phyloP scores from a whole-genome alignment of 1,140 invertebrate genomes.

The Nasonia longicornis region DNA sequence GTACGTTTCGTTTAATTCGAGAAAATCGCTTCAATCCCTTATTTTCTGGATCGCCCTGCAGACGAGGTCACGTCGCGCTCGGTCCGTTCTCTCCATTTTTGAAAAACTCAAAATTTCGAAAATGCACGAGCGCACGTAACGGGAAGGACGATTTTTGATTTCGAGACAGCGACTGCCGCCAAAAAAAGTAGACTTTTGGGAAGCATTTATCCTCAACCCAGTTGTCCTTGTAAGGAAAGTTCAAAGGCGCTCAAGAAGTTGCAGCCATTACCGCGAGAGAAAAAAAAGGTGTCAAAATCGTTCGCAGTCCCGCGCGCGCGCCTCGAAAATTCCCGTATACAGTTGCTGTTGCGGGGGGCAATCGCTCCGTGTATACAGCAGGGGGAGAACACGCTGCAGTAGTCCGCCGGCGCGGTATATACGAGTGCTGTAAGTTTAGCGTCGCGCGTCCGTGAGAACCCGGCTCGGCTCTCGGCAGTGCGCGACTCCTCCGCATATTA shows the following conservation, averaged over 20 bases:
- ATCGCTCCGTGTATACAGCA: not conserved
- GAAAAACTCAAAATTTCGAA: not conserved
- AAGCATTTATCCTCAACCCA: no score
- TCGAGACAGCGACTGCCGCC: no score
- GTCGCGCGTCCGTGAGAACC: conserved; percentile 59
- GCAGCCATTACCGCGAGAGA: no score
- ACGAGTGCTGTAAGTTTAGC: not conserved
- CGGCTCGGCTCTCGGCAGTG: conserved; percentile 46
- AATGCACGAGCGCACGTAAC: not conserved
- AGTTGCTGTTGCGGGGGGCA: not conserved
- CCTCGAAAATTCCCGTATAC: no score
- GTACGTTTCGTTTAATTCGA: no score
- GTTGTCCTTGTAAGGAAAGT: no score
- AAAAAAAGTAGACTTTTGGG: no score
- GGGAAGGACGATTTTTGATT: not conserved
- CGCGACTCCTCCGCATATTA: conserved; percentile 62
- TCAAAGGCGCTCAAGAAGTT: not conserved
- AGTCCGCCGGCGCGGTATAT: not conserved
- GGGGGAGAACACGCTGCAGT: not conserved
- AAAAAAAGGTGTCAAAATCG: not conserved
- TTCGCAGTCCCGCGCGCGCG: no score
- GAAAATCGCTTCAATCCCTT: not conserved
- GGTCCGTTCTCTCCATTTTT: not conserved
- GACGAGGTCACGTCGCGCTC: not conserved
- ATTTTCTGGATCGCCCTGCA: not conserved